Evolutionary conservation across 2,888 invertebrate genomes (phyloP).

Genomic region (Sussaba pulchella): DNA sequence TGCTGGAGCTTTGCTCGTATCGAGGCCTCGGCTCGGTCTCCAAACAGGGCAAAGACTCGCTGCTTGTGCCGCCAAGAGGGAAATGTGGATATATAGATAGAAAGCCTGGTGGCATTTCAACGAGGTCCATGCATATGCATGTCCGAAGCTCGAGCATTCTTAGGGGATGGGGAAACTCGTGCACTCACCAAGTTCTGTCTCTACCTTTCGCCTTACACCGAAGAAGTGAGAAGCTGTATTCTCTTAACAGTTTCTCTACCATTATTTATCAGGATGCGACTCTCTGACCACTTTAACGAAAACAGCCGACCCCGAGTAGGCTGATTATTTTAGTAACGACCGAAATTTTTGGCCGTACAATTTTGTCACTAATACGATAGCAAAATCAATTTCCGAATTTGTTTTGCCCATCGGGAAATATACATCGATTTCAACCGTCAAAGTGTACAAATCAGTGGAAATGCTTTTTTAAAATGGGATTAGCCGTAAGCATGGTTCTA

Average conservation of each 20-base stretch:
- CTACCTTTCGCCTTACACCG: too few relatives aligned
- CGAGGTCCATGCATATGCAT: constrained; percentile 55
- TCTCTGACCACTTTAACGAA: neutral
- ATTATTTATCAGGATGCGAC: neutral
- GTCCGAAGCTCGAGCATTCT: constrained; percentile 32
- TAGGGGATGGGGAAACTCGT: constrained; percentile 27
- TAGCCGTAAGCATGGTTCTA: too few relatives aligned
- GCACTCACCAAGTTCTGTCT: neutral
- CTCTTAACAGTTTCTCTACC: constrained; percentile 12
- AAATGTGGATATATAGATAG: neutral
- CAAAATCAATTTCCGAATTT: too few relatives aligned
- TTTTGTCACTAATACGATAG: too few relatives aligned
- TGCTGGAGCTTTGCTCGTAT: constrained; percentile 39
- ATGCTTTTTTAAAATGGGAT: too few relatives aligned
- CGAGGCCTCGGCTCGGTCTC: constrained; percentile 33
- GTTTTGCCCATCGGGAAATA: too few relatives aligned
- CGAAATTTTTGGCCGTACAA: neutral
- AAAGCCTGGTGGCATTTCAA: constrained; percentile 48
- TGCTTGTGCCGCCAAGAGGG: constrained; percentile 6
- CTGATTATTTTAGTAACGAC: too few relatives aligned
- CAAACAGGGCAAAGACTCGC: constrained; percentile 29
- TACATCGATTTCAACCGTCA: too few relatives aligned
- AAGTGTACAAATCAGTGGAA: too few relatives aligned
- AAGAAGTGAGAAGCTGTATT: constrained; percentile 2
- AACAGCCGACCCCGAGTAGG: neutral